phyloP scores from a whole-genome alignment of 2,113 vertebrate species.

The Rynchops niger region DNA sequence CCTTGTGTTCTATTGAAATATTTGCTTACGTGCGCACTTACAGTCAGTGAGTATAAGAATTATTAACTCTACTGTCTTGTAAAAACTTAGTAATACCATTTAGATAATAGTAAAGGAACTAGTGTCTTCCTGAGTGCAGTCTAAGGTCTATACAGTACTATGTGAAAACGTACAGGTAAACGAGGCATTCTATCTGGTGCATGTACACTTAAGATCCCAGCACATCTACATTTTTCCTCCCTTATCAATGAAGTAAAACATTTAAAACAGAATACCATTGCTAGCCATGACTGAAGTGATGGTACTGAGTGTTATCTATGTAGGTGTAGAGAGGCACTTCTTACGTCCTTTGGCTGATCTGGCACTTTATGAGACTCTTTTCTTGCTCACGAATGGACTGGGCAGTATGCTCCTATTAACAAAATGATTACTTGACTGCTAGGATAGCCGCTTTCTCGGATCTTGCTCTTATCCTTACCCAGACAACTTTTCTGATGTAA shows the following conservation, averaged over 20 bases:
- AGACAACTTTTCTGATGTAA: not conserved
- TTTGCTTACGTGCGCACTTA: constrained; percentile 31
- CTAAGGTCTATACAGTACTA: not conserved
- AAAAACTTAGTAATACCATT: not conserved
- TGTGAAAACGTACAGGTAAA: not conserved
- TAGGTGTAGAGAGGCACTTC: not conserved
- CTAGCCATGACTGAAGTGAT: not conserved
- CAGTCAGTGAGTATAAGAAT: not conserved
- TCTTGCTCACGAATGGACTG: not conserved
- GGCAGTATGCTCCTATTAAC: not conserved
- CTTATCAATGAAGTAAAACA: not conserved
- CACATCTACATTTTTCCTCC: not conserved
- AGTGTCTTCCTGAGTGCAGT: not conserved
- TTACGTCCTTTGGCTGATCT: not conserved
- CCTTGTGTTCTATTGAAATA: constrained; percentile 46
- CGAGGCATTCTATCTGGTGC: not conserved
- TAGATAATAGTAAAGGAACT: not conserved
- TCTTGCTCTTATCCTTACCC: not conserved
- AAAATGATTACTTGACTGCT: not conserved
- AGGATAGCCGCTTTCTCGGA: not conserved
- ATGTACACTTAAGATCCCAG: not conserved
- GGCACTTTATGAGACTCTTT: not conserved
- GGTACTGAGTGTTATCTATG: not conserved
- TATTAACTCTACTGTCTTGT: constrained; percentile 47
- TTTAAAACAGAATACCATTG: not conserved